Evolutionary conservation across 2,888 invertebrate species (phyloP), one percentile per base, ranked within the genome.

Genomic region (Crepidodera aurea): DNA sequence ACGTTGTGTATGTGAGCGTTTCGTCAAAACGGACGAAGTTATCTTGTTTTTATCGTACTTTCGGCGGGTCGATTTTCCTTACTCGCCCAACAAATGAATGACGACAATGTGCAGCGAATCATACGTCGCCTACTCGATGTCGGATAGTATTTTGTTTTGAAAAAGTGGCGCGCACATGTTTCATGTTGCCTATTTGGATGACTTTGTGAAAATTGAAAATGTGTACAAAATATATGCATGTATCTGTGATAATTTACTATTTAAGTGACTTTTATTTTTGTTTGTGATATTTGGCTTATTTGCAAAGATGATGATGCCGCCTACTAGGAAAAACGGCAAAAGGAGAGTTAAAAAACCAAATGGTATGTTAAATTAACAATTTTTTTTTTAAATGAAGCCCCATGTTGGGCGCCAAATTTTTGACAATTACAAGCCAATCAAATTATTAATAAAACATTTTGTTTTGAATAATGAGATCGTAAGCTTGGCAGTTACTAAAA

Each of bases 281-380:
- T 53, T 48, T 57, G 56, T 57, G 56, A 57, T 62, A 55, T 42
- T 51, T n/a, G n/a, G n/a, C n/a, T n/a, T 42, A 18, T 37, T 53
- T 32, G 42, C 42, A 19, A 29, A 48, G 13, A 48, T 48, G 44
- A 70, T 69, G 69, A 75, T 74, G 75, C 68, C 75, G 51, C 61
- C 66, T 29, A 73, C 69, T 56, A 73, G 71, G 69, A 76, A 70
- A 64, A 74, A 72, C 59, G 73, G 75, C 48, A 74, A 74, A 62
- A 77, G 73, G 70, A 66, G 76, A 63, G 71, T 74, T 64, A 78
- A 74, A 70, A 77, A 77, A 65, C 73, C 74, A 54, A 77, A 77
- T 60, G 77, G 77, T 78, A 75, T 58, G 75, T 63, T 16, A 1
- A 27, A n/a, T n/a, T n/a, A n/a, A n/a, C n/a, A n/a, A n/a, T n/a